Percentiles rank a stretch among this genome's conserved stretches.
These are phyloP conservation scores for Aradus depressus DNA, from an alignment of 2,888 invertebrate genomes.

Conservation along the genomic window DNA sequence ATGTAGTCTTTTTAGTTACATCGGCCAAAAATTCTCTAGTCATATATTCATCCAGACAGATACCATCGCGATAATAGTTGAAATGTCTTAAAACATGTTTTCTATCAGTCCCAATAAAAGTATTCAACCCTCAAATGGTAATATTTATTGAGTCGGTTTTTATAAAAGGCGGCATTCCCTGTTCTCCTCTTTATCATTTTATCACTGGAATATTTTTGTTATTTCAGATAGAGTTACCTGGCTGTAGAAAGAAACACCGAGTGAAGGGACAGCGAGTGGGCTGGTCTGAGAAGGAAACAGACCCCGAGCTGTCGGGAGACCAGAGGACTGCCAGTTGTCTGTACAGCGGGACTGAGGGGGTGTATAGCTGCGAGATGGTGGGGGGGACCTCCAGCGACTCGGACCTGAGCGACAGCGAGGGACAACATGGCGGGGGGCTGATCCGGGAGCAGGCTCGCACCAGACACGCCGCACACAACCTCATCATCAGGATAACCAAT, in stretches of 20 bases:
- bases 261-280: constrained; percentile 8
- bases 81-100: no score
- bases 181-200: no score
- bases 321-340: not conserved
- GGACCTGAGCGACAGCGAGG: constrained; percentile 31
- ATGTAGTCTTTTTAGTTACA: no score
- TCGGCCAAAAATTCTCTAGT: no score
- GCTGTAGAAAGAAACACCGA: constrained; percentile 9
- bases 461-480: constrained; percentile 36
- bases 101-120: no score
- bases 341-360: no score
- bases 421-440: constrained; percentile 25
- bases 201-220: no score
- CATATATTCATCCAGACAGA: no score
- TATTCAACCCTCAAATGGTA: no score
- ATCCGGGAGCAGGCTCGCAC: constrained; percentile 36
- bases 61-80: no score
- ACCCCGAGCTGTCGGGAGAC: not conserved
- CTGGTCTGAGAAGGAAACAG: constrained; percentile 9
- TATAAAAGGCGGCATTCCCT: no score
- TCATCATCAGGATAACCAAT: constrained; percentile 30
- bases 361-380: constrained; percentile 3
- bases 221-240: not conserved
- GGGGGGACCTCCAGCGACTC: constrained; percentile 29
- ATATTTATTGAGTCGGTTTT: no score